Base-by-base conservation (phyloP, 2,797 vertebrate genomes). In the Buceros bicornis region DNA sequence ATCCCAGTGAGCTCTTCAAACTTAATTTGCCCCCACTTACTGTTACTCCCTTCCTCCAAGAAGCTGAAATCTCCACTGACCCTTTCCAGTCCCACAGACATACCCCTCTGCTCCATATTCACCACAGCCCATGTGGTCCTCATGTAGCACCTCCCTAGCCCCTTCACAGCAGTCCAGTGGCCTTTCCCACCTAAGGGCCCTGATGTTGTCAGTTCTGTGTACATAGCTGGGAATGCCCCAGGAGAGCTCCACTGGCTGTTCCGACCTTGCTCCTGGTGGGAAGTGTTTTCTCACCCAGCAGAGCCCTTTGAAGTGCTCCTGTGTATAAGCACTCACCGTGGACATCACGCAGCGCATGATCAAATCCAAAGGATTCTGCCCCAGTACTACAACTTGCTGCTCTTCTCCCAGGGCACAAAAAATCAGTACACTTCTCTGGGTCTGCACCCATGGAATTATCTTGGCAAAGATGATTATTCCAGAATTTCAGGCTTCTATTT, bases 71-170 rank as follows among this genome's bases (percentile, higher is more conserved):
- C 24, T 79, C n/a, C 21, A 11, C 29, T 61, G 33, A 22, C 11
- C 6, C 10, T 11, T 57, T 85, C 10, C 67, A 51, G 16, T 64
- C 45, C 16, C 40, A 43, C 29, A 64, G 0, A 0, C 26, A 10
- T 19, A 33, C 8, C 28, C 4, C 10, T 50, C 12, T 64, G 25
- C 53, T 84, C 40, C 35, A 14, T 28, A 45, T 40, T 72, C 35
- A 35, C 16, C n/a, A 43, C 6, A 29, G 51, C 11, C 16, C 29
- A 15, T 60, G 11, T 17, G 25, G 51, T 48, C n/a, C 40, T 62
- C 43, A 12, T 2, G 7, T 2, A 43, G 10, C 42, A 60, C 15
- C 4, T 56, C 14, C 12, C 24, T 8, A 13, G 6, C 16, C 22
- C 13, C 8, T 82, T 60, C 35, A 69, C 35, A 26, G 21, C 14